Evolutionary conservation across 2,797 vertebrate species (phyloP), one percentile per base, ranked within the genome.

Genomic region (Enteromius trimaculatus): DNA sequence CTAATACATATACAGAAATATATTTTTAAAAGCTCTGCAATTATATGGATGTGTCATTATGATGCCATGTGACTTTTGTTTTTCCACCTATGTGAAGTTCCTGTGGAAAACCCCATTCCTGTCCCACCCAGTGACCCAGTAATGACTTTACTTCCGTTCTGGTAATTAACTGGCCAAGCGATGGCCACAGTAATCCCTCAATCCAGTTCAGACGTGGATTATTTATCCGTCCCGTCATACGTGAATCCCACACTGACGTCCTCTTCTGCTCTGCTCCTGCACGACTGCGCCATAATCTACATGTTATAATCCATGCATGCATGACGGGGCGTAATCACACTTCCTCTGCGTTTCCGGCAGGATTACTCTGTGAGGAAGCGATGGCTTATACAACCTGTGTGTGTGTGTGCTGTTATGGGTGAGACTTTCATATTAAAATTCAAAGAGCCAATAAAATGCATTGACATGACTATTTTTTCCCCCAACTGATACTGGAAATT

Each of bases 301-400:
- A 85, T 51, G 65, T 13, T 58, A 23, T 83, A 79, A 85, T 81
- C 74, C 78, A 83, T 26, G 68, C 60, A 39, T 65, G 34, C 77
- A 88, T 66, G 79, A 76, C 82, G n/a, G 31, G 23, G 47, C 76
- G 70, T 80, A 79, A 79, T 79, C 71, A 85, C 60, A 83, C 42
- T 29, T 77, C 77, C 81, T 71, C 71, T 86, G 83, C 26, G 8
- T 82, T 84, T 86, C 71, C 49, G 60, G 44, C 70, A 60, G 79
- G 71, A 86, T 83, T 88, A 69, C 62, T 29, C 53, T 69, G 13
- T 37, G 44, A 72, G 79, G 34, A 55, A 65, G 55, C 31, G 17
- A 26, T 11, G 47, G 53, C 7, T 77, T 77, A 62, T 23, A 76
- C 31, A 76, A 9, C 65, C 26, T 55, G 71, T 72, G 65, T 83